Percentiles rank a stretch among this genome's conserved stretches.
Conservation (phyloP, 2,888 invertebrate genomes). For the Dioctria linearis region DNA sequence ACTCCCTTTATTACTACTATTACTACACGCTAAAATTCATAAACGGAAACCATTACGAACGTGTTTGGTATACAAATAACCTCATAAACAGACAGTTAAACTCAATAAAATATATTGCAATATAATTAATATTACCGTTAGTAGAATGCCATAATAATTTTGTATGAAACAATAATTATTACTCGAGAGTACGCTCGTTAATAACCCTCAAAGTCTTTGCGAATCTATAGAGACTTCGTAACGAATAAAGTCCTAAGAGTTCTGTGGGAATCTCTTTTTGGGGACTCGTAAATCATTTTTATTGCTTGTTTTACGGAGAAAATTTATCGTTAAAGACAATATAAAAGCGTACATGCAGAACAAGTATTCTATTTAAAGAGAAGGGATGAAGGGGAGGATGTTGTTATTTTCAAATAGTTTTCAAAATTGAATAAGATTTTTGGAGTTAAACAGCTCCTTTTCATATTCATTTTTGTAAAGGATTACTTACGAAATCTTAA, state of each 20-base stretch:
- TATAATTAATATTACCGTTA: too few relatives aligned
- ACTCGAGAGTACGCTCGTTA: neutral
- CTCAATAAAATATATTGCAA: too few relatives aligned
- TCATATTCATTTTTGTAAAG: neutral
- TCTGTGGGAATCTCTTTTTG: neutral
- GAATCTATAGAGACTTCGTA: neutral
- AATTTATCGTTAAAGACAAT: constrained; percentile 10
- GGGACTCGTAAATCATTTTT: constrained; percentile 21
- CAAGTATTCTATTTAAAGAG: too few relatives aligned
- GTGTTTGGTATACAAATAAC: too few relatives aligned
- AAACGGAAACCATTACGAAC: too few relatives aligned
- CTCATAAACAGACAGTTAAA: too few relatives aligned
- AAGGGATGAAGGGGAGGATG: neutral
- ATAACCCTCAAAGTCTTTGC: neutral
- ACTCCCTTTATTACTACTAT: too few relatives aligned
- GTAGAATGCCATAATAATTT: neutral
- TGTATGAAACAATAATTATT: constrained; percentile 1
- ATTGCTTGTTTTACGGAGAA: neutral
- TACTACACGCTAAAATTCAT: too few relatives aligned
- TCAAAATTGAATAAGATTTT: neutral
- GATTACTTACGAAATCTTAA: neutral
- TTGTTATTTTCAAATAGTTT: constrained; percentile 2
- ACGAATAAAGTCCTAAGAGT: neutral
- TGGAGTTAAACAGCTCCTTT: neutral
- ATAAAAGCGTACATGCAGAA: neutral